A percentile compares a stretch with the other conserved stretches of the same genome.
phyloP scores from a whole-genome alignment of 2,113 vertebrate species.

The Chloropsis cyanopogon region DNA sequence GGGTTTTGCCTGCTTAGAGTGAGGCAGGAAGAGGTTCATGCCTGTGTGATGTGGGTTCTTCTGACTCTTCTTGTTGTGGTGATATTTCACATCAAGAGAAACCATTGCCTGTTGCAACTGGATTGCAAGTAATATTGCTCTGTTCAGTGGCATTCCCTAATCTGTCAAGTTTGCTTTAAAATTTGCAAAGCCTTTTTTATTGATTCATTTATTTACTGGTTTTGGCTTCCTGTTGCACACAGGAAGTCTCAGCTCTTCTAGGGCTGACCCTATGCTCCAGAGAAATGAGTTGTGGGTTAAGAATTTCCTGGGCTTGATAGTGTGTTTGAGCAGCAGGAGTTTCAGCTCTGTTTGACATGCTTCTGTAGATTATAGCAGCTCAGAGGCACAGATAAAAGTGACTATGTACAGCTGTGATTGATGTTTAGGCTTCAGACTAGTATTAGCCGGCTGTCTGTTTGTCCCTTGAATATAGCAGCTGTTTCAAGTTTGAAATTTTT shows the following conservation, averaged over 20 bases:
- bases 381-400: not conserved
- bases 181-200: not conserved
- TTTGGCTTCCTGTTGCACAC: not conserved
- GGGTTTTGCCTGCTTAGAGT: not conserved
- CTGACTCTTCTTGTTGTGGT: not conserved
- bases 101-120: not conserved
- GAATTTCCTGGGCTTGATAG: not conserved
- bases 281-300: not conserved
- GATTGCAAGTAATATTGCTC: not conserved
- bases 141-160: not conserved
- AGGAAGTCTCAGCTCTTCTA: not conserved
- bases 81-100: not conserved
- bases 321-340: not conserved
- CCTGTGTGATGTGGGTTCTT: not conserved
- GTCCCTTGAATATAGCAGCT: not conserved
- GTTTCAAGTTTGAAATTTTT: not conserved
- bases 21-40: not conserved
- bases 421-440: not conserved
- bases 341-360: not conserved
- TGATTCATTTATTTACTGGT: not conserved
- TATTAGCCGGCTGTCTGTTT: not conserved
- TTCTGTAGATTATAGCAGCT: not conserved
- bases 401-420: not conserved
- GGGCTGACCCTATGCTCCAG: not conserved
- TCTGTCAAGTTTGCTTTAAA: not conserved